phyloP scores from a whole-genome alignment of 2,888 invertebrate species.

The Cremastinae sp. region DNA sequence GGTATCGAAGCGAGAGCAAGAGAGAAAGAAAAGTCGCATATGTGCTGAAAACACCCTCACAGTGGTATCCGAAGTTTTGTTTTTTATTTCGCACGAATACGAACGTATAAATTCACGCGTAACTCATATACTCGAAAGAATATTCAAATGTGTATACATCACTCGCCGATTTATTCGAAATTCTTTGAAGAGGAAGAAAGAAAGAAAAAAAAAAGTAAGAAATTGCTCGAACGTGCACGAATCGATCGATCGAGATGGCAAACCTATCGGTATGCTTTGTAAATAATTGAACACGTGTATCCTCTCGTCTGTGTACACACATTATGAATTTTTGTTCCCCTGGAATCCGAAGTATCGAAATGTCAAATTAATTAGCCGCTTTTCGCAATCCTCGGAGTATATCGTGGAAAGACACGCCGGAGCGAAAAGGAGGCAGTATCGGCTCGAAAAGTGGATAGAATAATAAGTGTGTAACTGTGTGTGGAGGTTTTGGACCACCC shows the following conservation, averaged over 20 bases:
- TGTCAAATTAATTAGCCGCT: conserved; percentile 75
- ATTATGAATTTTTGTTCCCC: conserved; percentile 25
- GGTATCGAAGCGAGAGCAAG: too few species aligned
- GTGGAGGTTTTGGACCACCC: conserved; percentile 46
- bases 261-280: conserved; percentile 10
- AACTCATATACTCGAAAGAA: neutral
- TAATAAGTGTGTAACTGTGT: neutral
- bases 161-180: conserved; percentile 5
- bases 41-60: neutral
- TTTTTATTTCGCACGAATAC: neutral
- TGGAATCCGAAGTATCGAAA: conserved; percentile 65
- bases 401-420: too few species aligned
- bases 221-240: too few species aligned
- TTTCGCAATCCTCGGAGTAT: conserved; percentile 55
- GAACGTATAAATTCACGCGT: neutral
- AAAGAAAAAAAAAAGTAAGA: conserved; percentile 18
- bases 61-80: neutral
- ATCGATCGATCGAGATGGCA: conserved; percentile 27
- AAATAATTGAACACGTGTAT: conserved; percentile 1
- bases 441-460: conserved; percentile 7
- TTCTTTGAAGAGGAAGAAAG: conserved; percentile 5
- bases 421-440: conserved; percentile 20
- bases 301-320: neutral
- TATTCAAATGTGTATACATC: neutral
- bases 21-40: neutral